A percentile compares a stretch with the other conserved stretches of the same genome.
phyloP scores from a whole-genome alignment of 2,113 vertebrate species.

The Otus sunia region DNA sequence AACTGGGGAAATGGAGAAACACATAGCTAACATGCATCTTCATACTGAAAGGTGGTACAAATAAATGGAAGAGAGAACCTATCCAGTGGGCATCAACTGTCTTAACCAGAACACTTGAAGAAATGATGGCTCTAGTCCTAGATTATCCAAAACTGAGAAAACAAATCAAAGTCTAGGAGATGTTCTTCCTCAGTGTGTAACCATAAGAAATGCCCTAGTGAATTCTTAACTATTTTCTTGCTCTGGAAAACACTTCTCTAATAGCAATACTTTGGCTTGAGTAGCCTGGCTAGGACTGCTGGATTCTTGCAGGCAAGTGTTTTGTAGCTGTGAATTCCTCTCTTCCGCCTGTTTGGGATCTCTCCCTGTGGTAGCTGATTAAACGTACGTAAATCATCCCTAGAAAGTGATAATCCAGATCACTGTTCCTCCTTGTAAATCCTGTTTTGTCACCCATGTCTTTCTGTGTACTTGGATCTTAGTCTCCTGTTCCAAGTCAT shows the following conservation, averaged over 20 bases:
- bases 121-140: not conserved
- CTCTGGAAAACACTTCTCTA: not conserved
- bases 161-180: not conserved
- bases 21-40: not conserved
- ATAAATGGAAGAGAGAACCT: not conserved
- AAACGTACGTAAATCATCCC: not conserved
- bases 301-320: not conserved
- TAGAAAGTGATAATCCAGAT: constrained; percentile 10
- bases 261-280: not conserved
- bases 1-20: not conserved
- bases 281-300: not conserved
- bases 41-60: not conserved
- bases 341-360: not conserved
- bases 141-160: not conserved
- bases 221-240: not conserved
- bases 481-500: not conserved
- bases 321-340: not conserved
- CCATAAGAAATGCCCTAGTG: not conserved
- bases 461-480: not conserved
- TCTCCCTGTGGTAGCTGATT: not conserved
- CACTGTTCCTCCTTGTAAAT: not conserved
- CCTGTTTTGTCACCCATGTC: not conserved
- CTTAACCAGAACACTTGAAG: not conserved
- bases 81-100: not conserved
- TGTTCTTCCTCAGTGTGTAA: not conserved